phyloP scores from a whole-genome alignment of 1,140 invertebrate genomes.

The Drosophila tristis region DNA sequence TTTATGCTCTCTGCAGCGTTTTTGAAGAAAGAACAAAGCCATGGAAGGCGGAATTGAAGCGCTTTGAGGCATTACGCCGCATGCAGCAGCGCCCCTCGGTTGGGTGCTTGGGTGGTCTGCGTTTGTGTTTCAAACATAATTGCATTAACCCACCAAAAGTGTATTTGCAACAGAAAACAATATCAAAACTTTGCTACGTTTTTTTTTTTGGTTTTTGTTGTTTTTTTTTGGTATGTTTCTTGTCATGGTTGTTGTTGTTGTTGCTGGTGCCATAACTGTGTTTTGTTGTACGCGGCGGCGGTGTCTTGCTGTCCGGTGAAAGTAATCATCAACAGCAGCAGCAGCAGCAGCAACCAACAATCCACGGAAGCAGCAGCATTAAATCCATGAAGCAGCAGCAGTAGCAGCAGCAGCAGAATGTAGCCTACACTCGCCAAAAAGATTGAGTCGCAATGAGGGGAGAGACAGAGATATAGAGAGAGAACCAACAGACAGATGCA shows the following conservation, averaged over 20 bases:
- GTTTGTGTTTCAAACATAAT: too few species aligned
- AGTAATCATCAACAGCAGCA: constrained; percentile 71
- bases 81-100: too few species aligned
- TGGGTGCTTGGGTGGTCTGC: too few species aligned
- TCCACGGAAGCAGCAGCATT: constrained; percentile 25
- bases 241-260: constrained; percentile 21
- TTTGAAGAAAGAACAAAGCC: too few species aligned
- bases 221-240: constrained; percentile 50
- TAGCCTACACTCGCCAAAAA: constrained; percentile 64
- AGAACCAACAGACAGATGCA: constrained; percentile 28
- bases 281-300: constrained; percentile 54
- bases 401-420: constrained; percentile 42
- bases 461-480: constrained; percentile 3
- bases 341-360: constrained; percentile 32
- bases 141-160: too few species aligned
- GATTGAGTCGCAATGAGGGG: constrained; percentile 18
- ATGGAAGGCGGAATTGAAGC: too few species aligned
- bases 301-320: constrained; percentile 67
- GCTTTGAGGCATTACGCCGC: too few species aligned
- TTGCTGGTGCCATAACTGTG: constrained; percentile 69
- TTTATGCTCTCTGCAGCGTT: too few species aligned
- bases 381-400: constrained; percentile 33
- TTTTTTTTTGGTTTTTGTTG: constrained; percentile 33
- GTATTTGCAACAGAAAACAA: constrained; percentile 29
- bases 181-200: constrained; percentile 54